A percentile compares a stretch with the other conserved stretches of the same genome.
Evolutionary conservation across 2,888 invertebrate genomes (phyloP).

Genomic region (Lycaena phlaeas): DNA sequence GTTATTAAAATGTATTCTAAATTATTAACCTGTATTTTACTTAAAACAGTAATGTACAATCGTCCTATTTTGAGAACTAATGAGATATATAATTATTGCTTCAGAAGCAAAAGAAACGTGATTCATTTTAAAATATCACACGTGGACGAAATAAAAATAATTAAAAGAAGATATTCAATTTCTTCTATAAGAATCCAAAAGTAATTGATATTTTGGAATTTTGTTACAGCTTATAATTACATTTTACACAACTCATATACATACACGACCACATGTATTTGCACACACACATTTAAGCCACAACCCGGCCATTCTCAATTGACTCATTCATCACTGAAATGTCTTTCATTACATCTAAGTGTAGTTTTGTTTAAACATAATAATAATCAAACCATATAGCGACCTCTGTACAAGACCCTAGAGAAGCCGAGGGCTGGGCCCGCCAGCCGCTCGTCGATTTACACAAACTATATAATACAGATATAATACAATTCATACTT

Average conservation of each 20-base stretch:
- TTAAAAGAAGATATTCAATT: not conserved
- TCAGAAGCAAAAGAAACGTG: not conserved
- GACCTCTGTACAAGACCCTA: not conserved
- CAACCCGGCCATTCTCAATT: no score
- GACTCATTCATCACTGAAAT: not conserved
- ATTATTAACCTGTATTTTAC: not conserved
- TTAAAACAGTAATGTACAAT: not conserved
- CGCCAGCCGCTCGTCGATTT: constrained; percentile 38
- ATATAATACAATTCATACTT: constrained; percentile 33
- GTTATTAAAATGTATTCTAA: not conserved
- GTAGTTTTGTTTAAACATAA: constrained; percentile 1
- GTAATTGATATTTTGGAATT: constrained; percentile 6
- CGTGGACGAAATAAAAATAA: not conserved
- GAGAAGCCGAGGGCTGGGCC: constrained; percentile 33
- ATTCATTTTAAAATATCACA: not conserved
- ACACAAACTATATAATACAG: constrained; percentile 56
- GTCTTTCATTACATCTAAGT: not conserved
- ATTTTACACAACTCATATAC: constrained; percentile 7
- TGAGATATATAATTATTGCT: not conserved
- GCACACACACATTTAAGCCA: not conserved
- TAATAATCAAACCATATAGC: constrained; percentile 1
- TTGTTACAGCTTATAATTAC: constrained; percentile 4
- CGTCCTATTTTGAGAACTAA: no score
- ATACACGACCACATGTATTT: not conserved
- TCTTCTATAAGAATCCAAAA: not conserved